A percentile compares a stretch with the other conserved stretches of the same genome.
Conservation (phyloP, 2,888 invertebrate species). For the Amphiduros pacificus region DNA sequence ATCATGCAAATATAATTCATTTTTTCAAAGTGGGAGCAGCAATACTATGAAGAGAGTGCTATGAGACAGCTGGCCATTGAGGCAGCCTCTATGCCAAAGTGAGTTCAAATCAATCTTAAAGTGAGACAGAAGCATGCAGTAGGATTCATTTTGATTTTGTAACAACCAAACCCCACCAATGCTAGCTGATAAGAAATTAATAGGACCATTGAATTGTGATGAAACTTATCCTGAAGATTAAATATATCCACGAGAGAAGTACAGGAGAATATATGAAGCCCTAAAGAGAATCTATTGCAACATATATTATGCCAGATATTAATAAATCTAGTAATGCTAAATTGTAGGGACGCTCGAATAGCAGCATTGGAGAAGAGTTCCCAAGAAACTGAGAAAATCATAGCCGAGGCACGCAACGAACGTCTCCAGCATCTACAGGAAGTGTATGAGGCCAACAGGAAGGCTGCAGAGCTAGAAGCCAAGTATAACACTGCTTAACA, state of each 20-base stretch:
- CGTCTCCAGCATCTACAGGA: conserved; percentile 88
- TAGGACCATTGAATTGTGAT: too few relatives aligned
- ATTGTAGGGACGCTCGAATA: conserved; percentile 76
- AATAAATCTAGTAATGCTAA: neutral
- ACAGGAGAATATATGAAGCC: too few relatives aligned
- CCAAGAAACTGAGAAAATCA: conserved; percentile 80
- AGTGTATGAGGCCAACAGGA: conserved; percentile 81
- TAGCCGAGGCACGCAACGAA: conserved; percentile 82
- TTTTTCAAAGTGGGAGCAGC: conserved; percentile 72
- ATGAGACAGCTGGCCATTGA: conserved; percentile 79
- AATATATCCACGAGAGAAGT: too few relatives aligned
- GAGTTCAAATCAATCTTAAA: conserved; percentile 34
- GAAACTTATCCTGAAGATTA: too few relatives aligned
- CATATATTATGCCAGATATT: too few relatives aligned
- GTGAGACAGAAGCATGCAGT: neutral
- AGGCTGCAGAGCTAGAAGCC: conserved; percentile 82
- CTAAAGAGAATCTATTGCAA: too few relatives aligned
- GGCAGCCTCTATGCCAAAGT: conserved; percentile 77
- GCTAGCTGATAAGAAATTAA: too few relatives aligned
- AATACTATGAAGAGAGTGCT: conserved; percentile 80
- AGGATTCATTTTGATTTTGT: neutral
- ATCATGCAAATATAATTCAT: neutral
- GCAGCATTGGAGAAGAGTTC: conserved; percentile 74
- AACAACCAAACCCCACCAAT: too few relatives aligned
- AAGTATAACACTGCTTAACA: conserved; percentile 63